Base-by-base conservation (phyloP, 1,140 invertebrate genomes). In the Hylaeus anthracinus region DNA sequence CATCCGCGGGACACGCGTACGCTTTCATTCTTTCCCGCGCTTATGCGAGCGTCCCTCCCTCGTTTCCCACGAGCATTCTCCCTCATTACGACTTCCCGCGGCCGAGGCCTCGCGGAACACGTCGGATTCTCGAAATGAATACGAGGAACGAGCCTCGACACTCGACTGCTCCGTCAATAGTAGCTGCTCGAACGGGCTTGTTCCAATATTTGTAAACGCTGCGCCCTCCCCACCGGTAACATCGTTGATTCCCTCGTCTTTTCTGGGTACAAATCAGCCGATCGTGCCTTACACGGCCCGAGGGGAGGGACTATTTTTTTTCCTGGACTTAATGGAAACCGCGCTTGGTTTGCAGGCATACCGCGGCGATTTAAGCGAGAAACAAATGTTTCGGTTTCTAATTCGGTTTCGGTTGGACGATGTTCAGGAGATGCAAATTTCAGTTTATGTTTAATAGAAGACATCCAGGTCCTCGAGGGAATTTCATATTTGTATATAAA, bases 11-110 rank as follows among this genome's bases (percentile, higher is more conserved):
- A 67, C 56, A 56, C 81, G 58, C 77, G 76, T 69, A 79, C 80
- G 79, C 72, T 53, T 41, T 53, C 26, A 72, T 55, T 89, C 81
- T 82, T 72, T 71, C 85, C 61, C 66, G 71, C 70, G 66, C 61
- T 73, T 82, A 74, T 66, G 45, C 69, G 56, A 77, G 14, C 71
- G 56, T 37, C 67, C 85, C 77, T 70, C 76, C 72, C 74, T 65
- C 60, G 81, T 87, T 91, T 91, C 91, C 90, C 91, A 91, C 90
- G 91, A 83, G 70, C 86, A 45, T 64, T 26, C 41, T 61, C 41
- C 85, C 89, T 92, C 89, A 90, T 92, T 92, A 92, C 77, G 84
- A 90, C 90, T 90, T 92, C 91, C 91, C 84, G 74, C 74, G 37
- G 70, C 74, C 83, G 88, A 84, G 86, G 10, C 83, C 85, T 87